Conservation (phyloP, 2,113 vertebrate species). For the Amia ocellicauda region DNA sequence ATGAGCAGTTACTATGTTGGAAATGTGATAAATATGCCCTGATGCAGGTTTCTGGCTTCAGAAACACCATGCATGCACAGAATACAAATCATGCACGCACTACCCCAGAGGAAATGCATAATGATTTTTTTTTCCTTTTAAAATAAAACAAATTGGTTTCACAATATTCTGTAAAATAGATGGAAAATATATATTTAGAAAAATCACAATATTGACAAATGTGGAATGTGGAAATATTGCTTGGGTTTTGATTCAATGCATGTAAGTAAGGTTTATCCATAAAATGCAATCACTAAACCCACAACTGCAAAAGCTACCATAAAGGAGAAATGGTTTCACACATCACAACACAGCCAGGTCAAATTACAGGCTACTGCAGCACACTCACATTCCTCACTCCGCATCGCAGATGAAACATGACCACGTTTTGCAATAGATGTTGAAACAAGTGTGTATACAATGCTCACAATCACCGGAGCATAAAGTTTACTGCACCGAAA, state of each 20-base stretch:
- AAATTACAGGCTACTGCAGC: constrained; percentile 1
- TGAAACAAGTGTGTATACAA: constrained; percentile 12
- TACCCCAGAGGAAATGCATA: constrained; percentile 20
- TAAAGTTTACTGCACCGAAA: too few species aligned
- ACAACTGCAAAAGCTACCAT: not conserved
- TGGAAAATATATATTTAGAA: too few species aligned
- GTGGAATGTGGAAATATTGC: not conserved
- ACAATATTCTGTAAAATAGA: too few species aligned
- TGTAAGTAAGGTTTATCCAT: not conserved
- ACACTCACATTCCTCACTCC: constrained; percentile 7
- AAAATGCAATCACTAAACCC: not conserved
- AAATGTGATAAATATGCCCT: constrained; percentile 37
- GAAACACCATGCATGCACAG: constrained; percentile 22
- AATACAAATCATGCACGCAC: constrained; percentile 38
- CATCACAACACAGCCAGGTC: not conserved
- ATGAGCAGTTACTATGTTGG: constrained; percentile 35
- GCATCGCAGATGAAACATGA: constrained; percentile 13
- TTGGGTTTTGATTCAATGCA: too few species aligned
- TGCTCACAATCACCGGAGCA: not conserved
- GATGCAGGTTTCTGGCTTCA: constrained; percentile 29
- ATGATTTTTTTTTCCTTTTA: too few species aligned
- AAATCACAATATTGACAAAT: not conserved
- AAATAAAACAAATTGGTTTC: too few species aligned
- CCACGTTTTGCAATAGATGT: constrained; percentile 1
- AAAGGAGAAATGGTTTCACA: not conserved